Evolutionary conservation across 2,888 invertebrate species (phyloP).

Genomic region (Cordilura impudica): DNA sequence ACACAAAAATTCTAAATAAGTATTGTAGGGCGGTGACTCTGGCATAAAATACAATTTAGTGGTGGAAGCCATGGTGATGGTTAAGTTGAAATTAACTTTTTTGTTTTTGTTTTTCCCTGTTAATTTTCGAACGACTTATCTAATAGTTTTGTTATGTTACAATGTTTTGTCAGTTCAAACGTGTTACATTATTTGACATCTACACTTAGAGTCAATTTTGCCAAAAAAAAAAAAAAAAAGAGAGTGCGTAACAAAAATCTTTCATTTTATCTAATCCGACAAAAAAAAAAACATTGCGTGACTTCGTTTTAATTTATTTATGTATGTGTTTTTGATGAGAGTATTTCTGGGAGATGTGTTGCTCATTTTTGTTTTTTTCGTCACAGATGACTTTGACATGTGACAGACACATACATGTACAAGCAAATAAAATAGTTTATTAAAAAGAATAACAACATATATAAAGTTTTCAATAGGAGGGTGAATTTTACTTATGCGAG

Average conservation of each 20-base stretch:
- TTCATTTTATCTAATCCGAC: background rate
- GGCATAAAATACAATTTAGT: background rate
- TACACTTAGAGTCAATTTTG: constrained; percentile 23
- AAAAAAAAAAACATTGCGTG: constrained; percentile 45
- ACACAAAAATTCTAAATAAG: background rate
- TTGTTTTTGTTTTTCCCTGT: background rate
- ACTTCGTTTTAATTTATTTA: constrained; percentile 17
- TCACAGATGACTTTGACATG: constrained; percentile 50
- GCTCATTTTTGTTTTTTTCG: constrained; percentile 8
- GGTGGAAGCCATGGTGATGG: background rate
- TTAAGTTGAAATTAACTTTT: background rate
- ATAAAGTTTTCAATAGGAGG: background rate
- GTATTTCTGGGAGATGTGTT: background rate
- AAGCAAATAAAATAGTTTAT: constrained; percentile 53
- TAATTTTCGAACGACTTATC: constrained; percentile 10
- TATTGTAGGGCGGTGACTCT: background rate
- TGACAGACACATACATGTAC: constrained; percentile 40
- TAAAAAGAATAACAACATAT: background rate
- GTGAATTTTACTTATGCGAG: constrained; percentile 4
- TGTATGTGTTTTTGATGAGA: background rate
- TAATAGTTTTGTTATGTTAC: constrained; percentile 44
- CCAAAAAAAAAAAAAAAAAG: background rate
- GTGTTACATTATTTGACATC: constrained; percentile 56
- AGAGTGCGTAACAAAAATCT: background rate
- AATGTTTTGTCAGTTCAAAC: constrained; percentile 39